phyloP scores from a whole-genome alignment of 2,113 vertebrate genomes.

The Caloenas nicobarica region DNA sequence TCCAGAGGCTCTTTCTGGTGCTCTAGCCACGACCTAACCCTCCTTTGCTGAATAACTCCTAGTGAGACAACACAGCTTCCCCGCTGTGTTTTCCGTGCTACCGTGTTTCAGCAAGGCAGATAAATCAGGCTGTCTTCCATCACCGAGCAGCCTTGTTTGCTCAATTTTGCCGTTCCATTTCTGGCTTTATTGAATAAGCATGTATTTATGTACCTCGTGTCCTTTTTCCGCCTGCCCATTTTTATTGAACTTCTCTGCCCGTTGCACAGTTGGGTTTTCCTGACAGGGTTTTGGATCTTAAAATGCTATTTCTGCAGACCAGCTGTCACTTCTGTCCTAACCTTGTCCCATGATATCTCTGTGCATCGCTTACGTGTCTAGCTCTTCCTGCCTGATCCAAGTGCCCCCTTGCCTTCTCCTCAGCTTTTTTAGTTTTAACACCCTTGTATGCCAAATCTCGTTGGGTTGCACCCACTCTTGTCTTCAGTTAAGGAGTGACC shows the following conservation, averaged over 20 bases:
- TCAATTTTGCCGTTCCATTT: constrained; percentile 35
- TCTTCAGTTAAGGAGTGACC: neutral
- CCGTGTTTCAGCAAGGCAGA: constrained; percentile 38
- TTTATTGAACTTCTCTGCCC: neutral
- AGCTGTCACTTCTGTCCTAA: constrained; percentile 56
- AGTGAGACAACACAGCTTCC: constrained; percentile 34
- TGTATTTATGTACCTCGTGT: constrained; percentile 20
- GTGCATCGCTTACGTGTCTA: neutral
- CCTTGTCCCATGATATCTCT: constrained; percentile 7
- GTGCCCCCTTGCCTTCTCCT: neutral
- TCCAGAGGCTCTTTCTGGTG: constrained; percentile 23
- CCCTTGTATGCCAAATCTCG: neutral
- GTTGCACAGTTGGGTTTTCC: neutral
- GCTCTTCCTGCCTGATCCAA: neutral
- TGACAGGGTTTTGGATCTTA: constrained; percentile 43
- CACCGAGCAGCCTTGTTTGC: constrained; percentile 39
- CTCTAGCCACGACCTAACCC: constrained; percentile 47
- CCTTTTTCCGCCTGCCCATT: constrained; percentile 29
- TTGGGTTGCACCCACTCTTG: neutral
- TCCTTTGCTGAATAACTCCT: constrained; percentile 48
- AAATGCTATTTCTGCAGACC: constrained; percentile 32
- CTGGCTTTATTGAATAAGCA: constrained; percentile 51
- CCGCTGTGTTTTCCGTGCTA: constrained; percentile 3
- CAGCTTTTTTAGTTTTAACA: neutral
- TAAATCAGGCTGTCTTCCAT: constrained; percentile 44